Evolutionary conservation across 2,797 vertebrate genomes (phyloP), one percentile per base, ranked within the genome.

Genomic region (Martes flavigula): DNA sequence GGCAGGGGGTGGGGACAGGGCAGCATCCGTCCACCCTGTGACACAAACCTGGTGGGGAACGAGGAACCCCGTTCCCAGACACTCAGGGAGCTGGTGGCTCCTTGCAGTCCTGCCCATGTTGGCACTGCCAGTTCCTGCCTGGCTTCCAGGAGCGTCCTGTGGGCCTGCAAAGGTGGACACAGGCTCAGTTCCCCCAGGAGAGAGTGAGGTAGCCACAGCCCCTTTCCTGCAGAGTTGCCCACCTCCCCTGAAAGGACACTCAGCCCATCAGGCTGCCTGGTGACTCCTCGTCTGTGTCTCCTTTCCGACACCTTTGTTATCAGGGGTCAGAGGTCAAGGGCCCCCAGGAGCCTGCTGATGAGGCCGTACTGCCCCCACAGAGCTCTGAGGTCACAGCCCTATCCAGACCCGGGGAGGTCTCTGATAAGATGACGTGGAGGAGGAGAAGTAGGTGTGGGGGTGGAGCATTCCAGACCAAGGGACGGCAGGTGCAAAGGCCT

Each of bases 221-320:
- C 40, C 35, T 48, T 66, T 73, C 77, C 93, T 64, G 32, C 3
- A 0, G 14, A 2, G 51, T 25, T 5, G 72, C n/a, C 30, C 18
- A 0, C 13, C 7, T 14, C 51, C 60, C 40, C 43, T 5, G 30
- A 56, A 25, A 54, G 43, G 11, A 60, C 13, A 25, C 66, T 30
- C 4, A 2, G 21, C 40, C 58, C n/a, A 17, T 60, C 64, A n/a
- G 64, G 35, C 70, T 1, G 15, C 35, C 93, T 73, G 72, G 87
- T 6, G 82, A 43, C 75, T 87, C 89, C 7, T 2, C 25, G 1
- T 90, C 84, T 88, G 14, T 35, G 56, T 79, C 68, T 66, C 83
- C 82, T 14, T 90, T 56, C 72, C 92, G 51, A 90, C 83, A 62
- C 72, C 77, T 95, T 72, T 46, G 75, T 77, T 92, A 94, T 96